Evolutionary conservation across 2,113 vertebrate genomes (phyloP), one percentile per base, ranked within the genome.

Genomic region (Callithrix jacchus): DNA sequence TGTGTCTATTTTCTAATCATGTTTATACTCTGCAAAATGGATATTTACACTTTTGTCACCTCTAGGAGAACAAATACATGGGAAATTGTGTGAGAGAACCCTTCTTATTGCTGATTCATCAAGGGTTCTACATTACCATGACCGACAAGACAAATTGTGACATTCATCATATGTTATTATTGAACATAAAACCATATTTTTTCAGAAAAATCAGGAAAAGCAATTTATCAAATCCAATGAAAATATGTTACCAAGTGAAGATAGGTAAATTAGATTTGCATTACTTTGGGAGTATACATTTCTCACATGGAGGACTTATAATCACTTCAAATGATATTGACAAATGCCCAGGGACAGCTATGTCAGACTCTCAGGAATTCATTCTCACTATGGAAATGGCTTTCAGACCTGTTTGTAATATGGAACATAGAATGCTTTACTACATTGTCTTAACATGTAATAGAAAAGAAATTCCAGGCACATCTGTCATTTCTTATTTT

Each of bases 191-290:
- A 88, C 1, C 7, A 12, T 40, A 10, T 23, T 77, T 86, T 95
- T 88, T 66, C 2, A 88, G 86, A 97, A 95, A 98, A 96, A 94
- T 86, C 71, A 91, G 21, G 32, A 42, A 86, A 96, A 89, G 40
- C 12, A 64, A 95, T 91, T 14, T 68, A 83, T 94, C 86, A 96
- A 89, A 88, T 71, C 52, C 52, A 86, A n/a, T 88, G 85, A 89
- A 96, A 93, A 83, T 40, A 16, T 54, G 71, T 30, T 97, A 76
- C 30, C n/a, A 89, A 84, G 47, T 79, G 61, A 86, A 96, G 45
- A 35, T 86, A 80, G 83, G 61, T 77, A 84, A 89, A 97, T 80
- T 91, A 77, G 70, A 91, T 95, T 93, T 91, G 30, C 27, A 71
- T 2, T 64, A 68, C 61, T 74, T 93, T 87, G 27, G 79, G 79